Percentiles rank a stretch among this genome's conserved stretches.
phyloP scores from a whole-genome alignment of 2,113 vertebrate species.

The Geothlypis trichas region DNA sequence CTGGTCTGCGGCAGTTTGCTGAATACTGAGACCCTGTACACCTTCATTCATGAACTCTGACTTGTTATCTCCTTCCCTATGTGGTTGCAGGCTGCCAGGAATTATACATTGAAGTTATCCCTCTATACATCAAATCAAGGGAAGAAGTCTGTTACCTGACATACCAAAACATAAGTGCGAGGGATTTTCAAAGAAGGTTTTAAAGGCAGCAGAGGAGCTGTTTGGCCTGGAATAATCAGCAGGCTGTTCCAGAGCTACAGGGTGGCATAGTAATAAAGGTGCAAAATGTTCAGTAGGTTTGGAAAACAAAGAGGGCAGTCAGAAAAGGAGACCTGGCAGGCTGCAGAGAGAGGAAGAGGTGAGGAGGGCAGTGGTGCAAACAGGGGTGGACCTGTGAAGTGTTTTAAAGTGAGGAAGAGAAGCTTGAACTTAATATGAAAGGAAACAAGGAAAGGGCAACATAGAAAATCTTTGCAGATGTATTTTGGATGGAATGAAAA shows the following conservation, averaged over 20 bases:
- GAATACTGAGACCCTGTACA: background rate
- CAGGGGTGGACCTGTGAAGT: background rate
- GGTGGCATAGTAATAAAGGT: constrained; percentile 12
- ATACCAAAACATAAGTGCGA: background rate
- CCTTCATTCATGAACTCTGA: background rate
- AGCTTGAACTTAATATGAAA: background rate
- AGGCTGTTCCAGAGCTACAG: constrained; percentile 16
- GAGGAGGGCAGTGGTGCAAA: background rate
- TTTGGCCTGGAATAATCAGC: background rate
- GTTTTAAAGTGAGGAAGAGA: background rate
- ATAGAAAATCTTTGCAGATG: background rate
- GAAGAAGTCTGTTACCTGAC: background rate
- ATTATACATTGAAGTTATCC: background rate
- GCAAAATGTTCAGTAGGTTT: background rate
- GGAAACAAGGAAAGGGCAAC: background rate
- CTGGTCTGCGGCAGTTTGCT: background rate
- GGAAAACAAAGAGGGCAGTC: background rate
- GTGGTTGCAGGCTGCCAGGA: background rate
- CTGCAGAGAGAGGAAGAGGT: background rate
- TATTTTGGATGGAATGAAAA: background rate
- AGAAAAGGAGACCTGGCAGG: background rate
- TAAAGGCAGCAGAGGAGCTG: background rate
- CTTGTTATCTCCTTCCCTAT: background rate
- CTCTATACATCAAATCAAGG: background rate
- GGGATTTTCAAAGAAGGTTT: background rate